Evolutionary conservation across 2,888 invertebrate genomes (phyloP).

Genomic region (Leptodirus hochenwartii): DNA sequence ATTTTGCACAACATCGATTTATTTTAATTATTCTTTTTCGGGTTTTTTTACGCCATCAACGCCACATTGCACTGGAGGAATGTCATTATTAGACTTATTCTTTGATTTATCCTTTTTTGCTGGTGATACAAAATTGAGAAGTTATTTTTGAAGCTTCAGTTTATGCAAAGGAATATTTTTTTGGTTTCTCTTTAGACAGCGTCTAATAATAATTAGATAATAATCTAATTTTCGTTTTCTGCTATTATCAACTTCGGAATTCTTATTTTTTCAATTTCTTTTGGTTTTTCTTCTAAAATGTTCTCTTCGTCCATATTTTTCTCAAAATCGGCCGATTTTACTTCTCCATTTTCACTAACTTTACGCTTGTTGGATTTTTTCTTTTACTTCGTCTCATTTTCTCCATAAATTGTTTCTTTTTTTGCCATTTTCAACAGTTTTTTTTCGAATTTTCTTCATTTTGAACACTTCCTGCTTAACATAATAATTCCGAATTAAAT

Average conservation of each 20-base stretch:
- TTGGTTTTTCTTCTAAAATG: slow-evolving; percentile 9
- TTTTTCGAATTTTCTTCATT: too few relatives aligned
- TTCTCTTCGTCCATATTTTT: too few relatives aligned
- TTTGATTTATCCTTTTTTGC: slow-evolving; percentile 5
- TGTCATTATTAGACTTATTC: slow-evolving; percentile 14
- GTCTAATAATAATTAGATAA: too few relatives aligned
- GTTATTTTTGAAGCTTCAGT: neutral
- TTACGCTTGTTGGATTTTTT: slow-evolving; percentile 15
- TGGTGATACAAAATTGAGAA: neutral
- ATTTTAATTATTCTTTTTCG: slow-evolving; percentile 25
- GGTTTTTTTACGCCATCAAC: slow-evolving; percentile 39
- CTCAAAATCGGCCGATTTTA: too few relatives aligned
- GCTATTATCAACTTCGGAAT: slow-evolving; percentile 16
- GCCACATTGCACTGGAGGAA: slow-evolving; percentile 49
- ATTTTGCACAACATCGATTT: too few relatives aligned
- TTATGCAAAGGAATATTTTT: slow-evolving; percentile 6
- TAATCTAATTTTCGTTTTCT: slow-evolving; percentile 8
- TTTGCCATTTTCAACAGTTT: too few relatives aligned
- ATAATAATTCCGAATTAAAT: too few relatives aligned
- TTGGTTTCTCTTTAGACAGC: neutral
- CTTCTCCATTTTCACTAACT: slow-evolving; percentile 7
- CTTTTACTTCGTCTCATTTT: too few relatives aligned
- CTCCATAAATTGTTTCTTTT: too few relatives aligned
- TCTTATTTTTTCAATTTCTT: slow-evolving; percentile 14
- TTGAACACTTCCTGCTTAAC: too few relatives aligned